Evolutionary conservation across 1,140 invertebrate genomes (phyloP), one percentile per base, ranked within the genome.

Genomic region (Dreissena rostriformis): DNA sequence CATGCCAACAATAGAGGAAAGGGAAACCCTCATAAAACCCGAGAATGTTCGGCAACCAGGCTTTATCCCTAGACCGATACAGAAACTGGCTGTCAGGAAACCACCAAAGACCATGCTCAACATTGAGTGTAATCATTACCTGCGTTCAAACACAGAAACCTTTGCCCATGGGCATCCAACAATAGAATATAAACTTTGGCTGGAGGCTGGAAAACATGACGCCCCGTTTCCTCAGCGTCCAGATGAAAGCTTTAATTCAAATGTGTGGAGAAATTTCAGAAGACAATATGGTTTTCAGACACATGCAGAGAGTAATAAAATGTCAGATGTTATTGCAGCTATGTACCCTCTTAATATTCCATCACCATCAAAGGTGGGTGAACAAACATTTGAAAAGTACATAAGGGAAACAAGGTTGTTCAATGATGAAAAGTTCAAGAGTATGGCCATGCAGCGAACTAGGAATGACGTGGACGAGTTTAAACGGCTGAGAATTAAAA

Each of bases 301-400:
- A 26, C 89, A 87, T 29, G 86, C 90, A 19, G 88, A 92, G 51
- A 91, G 89, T 14, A 74, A 90, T 39, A 92, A 87, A 82, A 90
- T 92, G 53, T 88, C 89, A 66, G 92, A 93, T 65, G 87, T 91
- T 6, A 89, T 93, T 51, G 92, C 92, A 12, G 76, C 92, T 12
- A 90, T 93, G 91, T 93, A 93, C 70, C 93, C 93, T 7, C 53
- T 93, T 12, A 93, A 93, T 72, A 92, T 93, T 57, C 92, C 93
- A 29, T 49, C 87, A 22, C 91, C 93, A 8, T 93, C 92, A 1
- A 86, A 91, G 84, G 87, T 93, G 55, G 91, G 92, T 5, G 83
- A 91, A 15, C 86, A 92, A 76, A 91, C 90, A 19, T 92, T 92
- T 88, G 90, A 88, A n/a, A 92, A 91, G 83, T 93, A 91, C 82